Evolutionary conservation across 2,888 invertebrate genomes (phyloP), one percentile per base, ranked within the genome.

Genomic region (Rhyacophila evoluta): DNA sequence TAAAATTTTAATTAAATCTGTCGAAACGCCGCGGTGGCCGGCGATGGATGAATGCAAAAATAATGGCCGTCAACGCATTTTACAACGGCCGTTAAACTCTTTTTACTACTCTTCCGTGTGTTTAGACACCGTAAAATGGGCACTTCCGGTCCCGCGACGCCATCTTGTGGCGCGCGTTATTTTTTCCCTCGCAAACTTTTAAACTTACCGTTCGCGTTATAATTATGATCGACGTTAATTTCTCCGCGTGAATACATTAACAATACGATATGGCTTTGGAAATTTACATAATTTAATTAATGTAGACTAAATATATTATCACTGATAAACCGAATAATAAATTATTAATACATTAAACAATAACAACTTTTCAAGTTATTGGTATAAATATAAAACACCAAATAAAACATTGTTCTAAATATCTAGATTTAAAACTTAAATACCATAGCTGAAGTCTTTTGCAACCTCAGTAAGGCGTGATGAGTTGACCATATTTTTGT

Each of bases 1-100:
- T 74, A 72, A 79, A 78, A 78, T 75, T 81, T 81, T 81, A 79
- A 81, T 79, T 81, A 79, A 81, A 81, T 76, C 81, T 68, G 77
- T 71, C 68, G 74, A 71, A 81, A 76, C 70, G 78, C 15, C 67
- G 74, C 72, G 75, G 68, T 72, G 72, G 68, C 75, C 76, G 70
- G 25, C 71, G 74, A 29, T 12, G 76, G 78, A 81, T 80, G 74
- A 78, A 81, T 79, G 81, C 81, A 81, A 81, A 81, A 81, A 81
- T 81, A 80, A 81, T 79, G 80, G 78, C 78, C 39, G 74, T 55
- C 73, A 73, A 81, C 79, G 77, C 81, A 76, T 81, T 81, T 81
- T 80, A 80, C 81, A 80, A 78, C 74, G 71, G 68, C 67, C 76
- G 72, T 81, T 80, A 81, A 81, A 78, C 73, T 76, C 77, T 77